Percentiles rank a stretch among this genome's conserved stretches.
phyloP scores from a whole-genome alignment of 2,113 vertebrate genomes.

The Bostrychus sinensis region DNA sequence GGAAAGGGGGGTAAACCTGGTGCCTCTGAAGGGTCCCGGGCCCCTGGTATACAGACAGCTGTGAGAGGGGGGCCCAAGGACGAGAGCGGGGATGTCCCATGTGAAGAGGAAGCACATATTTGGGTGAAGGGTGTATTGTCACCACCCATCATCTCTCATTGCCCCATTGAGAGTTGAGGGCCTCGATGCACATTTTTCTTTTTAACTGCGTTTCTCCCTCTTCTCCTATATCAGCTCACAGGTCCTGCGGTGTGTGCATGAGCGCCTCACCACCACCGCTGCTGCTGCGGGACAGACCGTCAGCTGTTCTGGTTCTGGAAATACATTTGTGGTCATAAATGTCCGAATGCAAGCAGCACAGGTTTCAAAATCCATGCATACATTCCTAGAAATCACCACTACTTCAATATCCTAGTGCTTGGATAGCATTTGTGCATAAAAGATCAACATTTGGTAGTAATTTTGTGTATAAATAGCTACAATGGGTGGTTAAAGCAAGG shows the following conservation, averaged over 20 bases:
- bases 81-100: slow-evolving; percentile 43
- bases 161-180: slow-evolving; percentile 61
- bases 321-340: not conserved
- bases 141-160: slow-evolving; percentile 72
- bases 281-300: not conserved
- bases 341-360: too few relatives aligned
- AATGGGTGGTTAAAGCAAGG: too few relatives aligned
- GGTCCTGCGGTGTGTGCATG: slow-evolving; percentile 34
- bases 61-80: slow-evolving; percentile 49
- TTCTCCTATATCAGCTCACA: slow-evolving; percentile 56
- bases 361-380: too few relatives aligned
- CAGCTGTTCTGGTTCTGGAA: not conserved
- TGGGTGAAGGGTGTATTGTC: slow-evolving; percentile 70
- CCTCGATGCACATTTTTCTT: slow-evolving; percentile 58
- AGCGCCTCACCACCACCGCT: slow-evolving; percentile 28
- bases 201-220: slow-evolving; percentile 40
- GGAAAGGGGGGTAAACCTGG: slow-evolving; percentile 53
- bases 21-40: slow-evolving; percentile 61
- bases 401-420: too few relatives aligned
- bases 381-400: too few relatives aligned
- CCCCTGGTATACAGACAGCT: slow-evolving; percentile 50
- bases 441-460: too few relatives aligned
- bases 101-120: slow-evolving; percentile 62
- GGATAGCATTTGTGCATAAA: too few relatives aligned
- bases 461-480: too few relatives aligned